Percentiles rank a stretch among this genome's conserved stretches.
phyloP scores from a whole-genome alignment of 1,140 invertebrate genomes.

The Vanessa tameamea region DNA sequence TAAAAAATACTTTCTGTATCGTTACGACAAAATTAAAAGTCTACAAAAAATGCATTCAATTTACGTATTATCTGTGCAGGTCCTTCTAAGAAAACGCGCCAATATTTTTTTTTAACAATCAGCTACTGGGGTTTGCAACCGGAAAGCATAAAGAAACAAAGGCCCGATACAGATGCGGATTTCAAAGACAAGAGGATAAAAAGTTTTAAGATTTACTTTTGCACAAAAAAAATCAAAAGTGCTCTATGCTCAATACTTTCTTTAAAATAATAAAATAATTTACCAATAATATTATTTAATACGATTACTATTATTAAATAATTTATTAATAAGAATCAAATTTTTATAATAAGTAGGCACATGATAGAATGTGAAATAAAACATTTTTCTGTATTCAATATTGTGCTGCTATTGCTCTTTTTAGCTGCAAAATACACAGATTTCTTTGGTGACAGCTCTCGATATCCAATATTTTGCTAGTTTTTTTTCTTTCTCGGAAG shows the following conservation, averaged over 20 bases:
- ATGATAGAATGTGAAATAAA: not conserved
- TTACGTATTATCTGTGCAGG: slow-evolving; percentile 57
- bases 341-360: no score
- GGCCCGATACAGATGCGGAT: slow-evolving; percentile 9
- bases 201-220: slow-evolving; percentile 35
- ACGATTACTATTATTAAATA: no score
- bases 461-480: slow-evolving; percentile 56
- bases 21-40: slow-evolving; percentile 41
- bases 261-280: slow-evolving; percentile 5
- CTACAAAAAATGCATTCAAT: slow-evolving; percentile 46
- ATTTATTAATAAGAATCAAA: no score
- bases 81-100: slow-evolving; percentile 60
- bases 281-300: no score
- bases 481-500: slow-evolving; percentile 71
- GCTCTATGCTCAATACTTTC: not conserved
- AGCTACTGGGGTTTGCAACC: slow-evolving; percentile 50
- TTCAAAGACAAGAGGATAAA: slow-evolving; percentile 21
- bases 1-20: slow-evolving; percentile 49
- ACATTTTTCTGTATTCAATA: not conserved
- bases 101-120: slow-evolving; percentile 42
- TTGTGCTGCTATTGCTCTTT: slow-evolving; percentile 11
- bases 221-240: slow-evolving; percentile 16
- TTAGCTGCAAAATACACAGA: slow-evolving; percentile 41
- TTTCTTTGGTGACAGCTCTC: slow-evolving; percentile 63
- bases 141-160: slow-evolving; percentile 45